Evolutionary conservation across 2,888 invertebrate species (phyloP).

Genomic region (Aleiodes testaceus): DNA sequence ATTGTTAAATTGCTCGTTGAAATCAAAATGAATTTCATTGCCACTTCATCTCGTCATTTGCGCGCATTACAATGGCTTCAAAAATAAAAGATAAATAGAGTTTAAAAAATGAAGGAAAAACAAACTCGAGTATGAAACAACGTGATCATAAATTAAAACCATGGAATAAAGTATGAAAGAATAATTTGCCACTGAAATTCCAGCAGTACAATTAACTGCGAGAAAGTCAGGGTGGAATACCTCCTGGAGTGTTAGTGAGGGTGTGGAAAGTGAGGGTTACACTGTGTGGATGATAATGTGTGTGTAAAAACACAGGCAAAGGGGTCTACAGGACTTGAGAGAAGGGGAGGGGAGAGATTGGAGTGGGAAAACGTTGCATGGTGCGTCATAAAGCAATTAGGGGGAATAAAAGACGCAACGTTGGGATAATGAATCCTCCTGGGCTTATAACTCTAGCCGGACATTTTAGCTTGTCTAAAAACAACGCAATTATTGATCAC

Average conservation of each 20-base stretch:
- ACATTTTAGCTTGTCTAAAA: slow-evolving; percentile 39
- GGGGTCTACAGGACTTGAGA: slow-evolving; percentile 13
- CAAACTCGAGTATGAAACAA: slow-evolving; percentile 34
- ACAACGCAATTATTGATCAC: slow-evolving; percentile 50
- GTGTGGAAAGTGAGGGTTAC: slow-evolving; percentile 28
- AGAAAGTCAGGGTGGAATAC: slow-evolving; percentile 48
- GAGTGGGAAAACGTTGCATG: slow-evolving; percentile 42
- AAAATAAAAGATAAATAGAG: not conserved
- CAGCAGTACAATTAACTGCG: slow-evolving; percentile 63
- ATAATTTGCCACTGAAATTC: slow-evolving; percentile 64
- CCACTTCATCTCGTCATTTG: no score
- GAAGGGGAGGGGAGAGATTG: slow-evolving; percentile 31
- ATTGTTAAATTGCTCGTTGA: no score
- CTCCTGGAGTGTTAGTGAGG: slow-evolving; percentile 40
- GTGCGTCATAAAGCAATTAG: slow-evolving; percentile 58
- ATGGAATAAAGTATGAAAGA: slow-evolving; percentile 54
- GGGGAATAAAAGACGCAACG: slow-evolving; percentile 55
- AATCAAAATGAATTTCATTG: no score
- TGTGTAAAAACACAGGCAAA: slow-evolving; percentile 17
- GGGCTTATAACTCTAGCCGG: not conserved
- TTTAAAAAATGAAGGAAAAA: slow-evolving; percentile 25
- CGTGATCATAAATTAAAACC: slow-evolving; percentile 39
- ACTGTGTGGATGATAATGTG: slow-evolving; percentile 15
- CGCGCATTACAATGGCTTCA: no score
- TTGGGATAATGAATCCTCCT: slow-evolving; percentile 54